Conservation (phyloP, 2,113 vertebrate species). For the Loxodonta africana region DNA sequence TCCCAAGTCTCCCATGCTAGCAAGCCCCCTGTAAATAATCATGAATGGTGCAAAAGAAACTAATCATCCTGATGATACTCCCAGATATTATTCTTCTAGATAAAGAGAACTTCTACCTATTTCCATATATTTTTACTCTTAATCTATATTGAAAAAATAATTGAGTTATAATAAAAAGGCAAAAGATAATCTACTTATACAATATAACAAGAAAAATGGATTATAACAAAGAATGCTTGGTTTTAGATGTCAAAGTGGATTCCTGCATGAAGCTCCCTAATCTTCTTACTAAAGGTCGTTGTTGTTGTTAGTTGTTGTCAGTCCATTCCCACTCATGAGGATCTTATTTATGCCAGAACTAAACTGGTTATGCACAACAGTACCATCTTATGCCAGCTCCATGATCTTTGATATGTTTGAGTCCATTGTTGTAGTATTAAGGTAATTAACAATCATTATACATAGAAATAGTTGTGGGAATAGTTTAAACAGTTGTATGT, state of each 20-base stretch:
- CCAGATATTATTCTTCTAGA: background rate
- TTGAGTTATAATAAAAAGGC: background rate
- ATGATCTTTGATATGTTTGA: too few relatives aligned
- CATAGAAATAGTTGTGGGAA: background rate
- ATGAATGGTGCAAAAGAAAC: background rate
- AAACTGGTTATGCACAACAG: too few relatives aligned
- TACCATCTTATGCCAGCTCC: too few relatives aligned
- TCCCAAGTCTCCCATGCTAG: background rate
- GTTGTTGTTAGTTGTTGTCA: too few relatives aligned
- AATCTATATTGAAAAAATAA: background rate
- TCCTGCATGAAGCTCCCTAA: background rate
- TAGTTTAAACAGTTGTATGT: background rate
- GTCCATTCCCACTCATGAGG: too few relatives aligned
- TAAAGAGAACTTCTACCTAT: background rate
- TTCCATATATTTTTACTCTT: background rate
- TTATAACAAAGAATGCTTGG: background rate
- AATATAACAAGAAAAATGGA: background rate
- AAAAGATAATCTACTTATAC: background rate
- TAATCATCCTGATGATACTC: background rate
- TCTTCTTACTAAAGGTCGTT: background rate
- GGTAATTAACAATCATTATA: background rate
- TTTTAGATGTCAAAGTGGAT: background rate
- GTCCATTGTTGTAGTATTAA: too few relatives aligned
- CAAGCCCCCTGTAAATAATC: background rate
- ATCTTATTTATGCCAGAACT: too few relatives aligned